A percentile compares a stretch with the other conserved stretches of the same genome.
Conservation (phyloP, 2,888 invertebrate genomes). For the Rhopalosiphum nymphaeae region DNA sequence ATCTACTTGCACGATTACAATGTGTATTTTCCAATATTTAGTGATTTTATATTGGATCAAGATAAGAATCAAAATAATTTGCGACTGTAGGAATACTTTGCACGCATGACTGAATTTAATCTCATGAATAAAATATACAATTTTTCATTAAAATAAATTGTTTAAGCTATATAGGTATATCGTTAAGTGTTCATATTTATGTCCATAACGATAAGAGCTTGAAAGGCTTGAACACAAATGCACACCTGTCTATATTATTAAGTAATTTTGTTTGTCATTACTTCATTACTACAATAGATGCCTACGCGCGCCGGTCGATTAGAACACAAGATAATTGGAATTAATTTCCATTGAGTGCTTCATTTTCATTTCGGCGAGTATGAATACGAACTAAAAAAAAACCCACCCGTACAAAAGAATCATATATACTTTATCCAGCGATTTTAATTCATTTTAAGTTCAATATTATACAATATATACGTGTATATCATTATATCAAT, state of each 20-base stretch:
- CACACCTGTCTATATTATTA: slow-evolving; percentile 39
- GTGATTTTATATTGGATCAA: neutral
- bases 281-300: neutral
- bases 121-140: neutral
- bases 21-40: neutral
- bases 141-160: slow-evolving; percentile 33
- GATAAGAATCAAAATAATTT: slow-evolving; percentile 11
- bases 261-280: slow-evolving; percentile 28
- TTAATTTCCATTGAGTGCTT: slow-evolving; percentile 55
- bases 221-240: slow-evolving; percentile 5
- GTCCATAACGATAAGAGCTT: neutral
- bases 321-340: slow-evolving; percentile 37
- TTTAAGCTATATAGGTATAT: neutral
- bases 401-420: slow-evolving; percentile 6
- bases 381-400: neutral
- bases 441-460: slow-evolving; percentile 53
- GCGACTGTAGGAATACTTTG: neutral
- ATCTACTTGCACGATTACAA: neutral
- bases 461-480: neutral
- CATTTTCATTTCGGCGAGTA: neutral
- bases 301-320: neutral
- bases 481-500: slow-evolving; percentile 9
- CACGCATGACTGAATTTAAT: neutral
- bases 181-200: neutral
- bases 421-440: slow-evolving; percentile 24